phyloP scores from a whole-genome alignment of 2,113 vertebrate genomes.

The Orycteropus afer region DNA sequence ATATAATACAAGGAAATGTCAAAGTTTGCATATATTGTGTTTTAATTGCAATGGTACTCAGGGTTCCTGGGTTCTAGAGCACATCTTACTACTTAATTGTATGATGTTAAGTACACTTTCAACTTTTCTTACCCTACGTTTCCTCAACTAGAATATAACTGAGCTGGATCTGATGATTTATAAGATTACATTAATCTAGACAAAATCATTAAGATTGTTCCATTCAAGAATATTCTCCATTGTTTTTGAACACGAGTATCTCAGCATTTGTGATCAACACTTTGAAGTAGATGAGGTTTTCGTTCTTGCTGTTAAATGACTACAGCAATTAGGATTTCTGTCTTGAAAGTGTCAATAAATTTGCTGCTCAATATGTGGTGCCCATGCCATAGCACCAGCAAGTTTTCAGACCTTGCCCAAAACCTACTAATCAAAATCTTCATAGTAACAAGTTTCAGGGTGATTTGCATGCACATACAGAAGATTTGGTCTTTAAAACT shows the following conservation, averaged over 20 bases:
- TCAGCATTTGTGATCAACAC: neutral
- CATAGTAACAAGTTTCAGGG: neutral
- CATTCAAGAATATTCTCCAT: neutral
- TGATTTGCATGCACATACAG: neutral
- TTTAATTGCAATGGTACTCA: neutral
- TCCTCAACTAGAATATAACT: neutral
- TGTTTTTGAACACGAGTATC: neutral
- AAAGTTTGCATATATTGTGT: neutral
- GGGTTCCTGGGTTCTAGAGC: neutral
- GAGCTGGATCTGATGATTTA: neutral
- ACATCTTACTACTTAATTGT: neutral
- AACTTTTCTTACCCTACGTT: neutral
- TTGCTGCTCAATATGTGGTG: neutral
- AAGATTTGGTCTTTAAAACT: neutral
- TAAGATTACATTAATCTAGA: neutral
- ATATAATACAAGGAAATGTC: constrained; percentile 53
- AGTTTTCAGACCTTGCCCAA: neutral
- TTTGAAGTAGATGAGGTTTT: neutral
- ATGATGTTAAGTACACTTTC: neutral
- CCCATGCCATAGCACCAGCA: neutral
- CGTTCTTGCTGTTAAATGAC: neutral
- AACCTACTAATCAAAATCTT: neutral
- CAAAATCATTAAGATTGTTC: neutral
- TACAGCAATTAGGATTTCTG: neutral
- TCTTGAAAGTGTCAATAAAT: neutral